Conservation (phyloP, 2,888 invertebrate species). For the Steromphala cineraria region DNA sequence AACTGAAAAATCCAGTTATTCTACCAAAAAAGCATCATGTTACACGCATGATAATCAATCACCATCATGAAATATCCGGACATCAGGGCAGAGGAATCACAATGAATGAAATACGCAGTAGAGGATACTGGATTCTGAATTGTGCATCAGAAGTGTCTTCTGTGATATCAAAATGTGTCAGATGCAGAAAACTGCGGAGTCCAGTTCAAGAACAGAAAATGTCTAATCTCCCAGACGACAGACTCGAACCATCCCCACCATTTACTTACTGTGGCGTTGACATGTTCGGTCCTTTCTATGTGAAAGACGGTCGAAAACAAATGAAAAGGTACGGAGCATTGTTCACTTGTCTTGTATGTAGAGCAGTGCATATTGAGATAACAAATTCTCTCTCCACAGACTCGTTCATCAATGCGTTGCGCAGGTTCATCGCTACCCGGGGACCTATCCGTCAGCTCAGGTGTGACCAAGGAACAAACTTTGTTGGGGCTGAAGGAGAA, state of each 20-base stretch:
- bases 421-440: constrained; percentile 26
- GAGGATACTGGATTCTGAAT: constrained; percentile 64
- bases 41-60: neutral
- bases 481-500: constrained; percentile 40
- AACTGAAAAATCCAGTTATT: constrained; percentile 39
- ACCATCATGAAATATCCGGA: neutral
- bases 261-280: constrained; percentile 25
- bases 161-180: constrained; percentile 55
- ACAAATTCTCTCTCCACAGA: constrained; percentile 39
- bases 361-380: constrained; percentile 63
- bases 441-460: constrained; percentile 37
- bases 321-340: constrained; percentile 61
- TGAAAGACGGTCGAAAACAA: constrained; percentile 53
- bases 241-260: constrained; percentile 17
- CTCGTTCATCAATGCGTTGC: constrained; percentile 41
- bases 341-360: constrained; percentile 64
- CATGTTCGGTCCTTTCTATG: constrained; percentile 36
- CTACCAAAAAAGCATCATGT: constrained; percentile 40
- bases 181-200: constrained; percentile 55
- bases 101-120: constrained; percentile 39
- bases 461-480: constrained; percentile 43
- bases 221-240: constrained; percentile 25
- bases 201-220: constrained; percentile 25
- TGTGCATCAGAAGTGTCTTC: constrained; percentile 47
- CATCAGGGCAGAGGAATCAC: constrained; percentile 39